Base-by-base conservation (phyloP, 2,888 invertebrate genomes). In the Allophyes oxyacanthae region DNA sequence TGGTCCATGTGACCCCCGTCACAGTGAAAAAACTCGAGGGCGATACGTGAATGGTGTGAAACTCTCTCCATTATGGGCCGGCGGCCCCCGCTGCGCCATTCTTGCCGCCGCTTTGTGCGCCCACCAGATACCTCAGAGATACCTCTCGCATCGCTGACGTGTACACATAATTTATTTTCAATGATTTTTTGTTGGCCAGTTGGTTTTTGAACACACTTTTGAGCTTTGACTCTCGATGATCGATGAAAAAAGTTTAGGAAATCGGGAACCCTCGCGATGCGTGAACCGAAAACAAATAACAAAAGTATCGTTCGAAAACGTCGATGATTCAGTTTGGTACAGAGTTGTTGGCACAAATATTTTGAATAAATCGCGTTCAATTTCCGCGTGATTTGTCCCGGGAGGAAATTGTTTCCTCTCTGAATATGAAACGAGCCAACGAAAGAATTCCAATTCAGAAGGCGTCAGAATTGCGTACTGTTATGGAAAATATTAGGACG, bases 31-130 rank as follows among this genome's bases (percentile, higher is more conserved):
- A 85, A 82, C 78, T 77, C 71, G 74, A 78, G 78, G 84, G 78
- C 82, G 79, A 83, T 81, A 77, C 77, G 71, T 88, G 89, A 87
- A 88, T 87, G 88, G 90, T 87, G 89, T 87, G 88, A 89, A 89
- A 81, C 86, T 84, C 81, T 82, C 79, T 77, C 85, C 81, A 87
- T 89, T 86, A 85, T 86, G 71, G 20, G 79, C 69, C 71, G 73
- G 65, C 69, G 81, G 75, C 82, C 81, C 92, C 92, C 88, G 91
- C 88, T 82, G 91, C 55, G 90, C 81, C 83, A 85, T 88, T 88
- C 85, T 87, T 73, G 72, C 64, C 76, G 72, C 60, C 75, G 81
- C 87, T 83, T 89, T 89, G 86, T 87, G 81, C 76, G 78, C 78
- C 78, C 82, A 77, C 78, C 81, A 75, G 74, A 77, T 73, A 76